These are phyloP conservation scores for Melolontha melolontha DNA, from an alignment of 2,888 invertebrate species.

Conservation along the genomic window DNA sequence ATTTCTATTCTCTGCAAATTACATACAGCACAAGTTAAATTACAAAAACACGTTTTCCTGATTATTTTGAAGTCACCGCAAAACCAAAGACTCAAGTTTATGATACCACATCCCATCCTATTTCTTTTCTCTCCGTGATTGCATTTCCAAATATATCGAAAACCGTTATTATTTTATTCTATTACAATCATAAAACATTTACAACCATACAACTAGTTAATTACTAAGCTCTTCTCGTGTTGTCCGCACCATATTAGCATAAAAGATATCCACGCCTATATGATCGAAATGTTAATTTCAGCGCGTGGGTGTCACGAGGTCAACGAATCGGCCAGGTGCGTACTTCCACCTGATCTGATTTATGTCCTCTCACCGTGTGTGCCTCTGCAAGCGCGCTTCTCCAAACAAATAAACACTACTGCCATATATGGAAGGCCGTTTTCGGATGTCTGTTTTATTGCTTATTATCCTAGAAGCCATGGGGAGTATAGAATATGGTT, in stretches of 20 bases:
- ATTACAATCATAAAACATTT: too few relatives aligned
- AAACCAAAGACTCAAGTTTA: too few relatives aligned
- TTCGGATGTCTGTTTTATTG: conserved; percentile 35
- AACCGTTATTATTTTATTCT: too few relatives aligned
- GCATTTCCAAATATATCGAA: too few relatives aligned
- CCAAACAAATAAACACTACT: conserved; percentile 38
- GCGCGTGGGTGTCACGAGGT: conserved; percentile 50
- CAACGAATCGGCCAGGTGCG: conserved; percentile 52
- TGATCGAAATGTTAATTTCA: conserved; percentile 52
- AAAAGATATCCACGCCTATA: conserved; percentile 47
- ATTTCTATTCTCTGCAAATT: too few relatives aligned
- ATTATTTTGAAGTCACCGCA: too few relatives aligned
- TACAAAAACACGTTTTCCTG: too few relatives aligned
- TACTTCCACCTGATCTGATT: conserved; percentile 50
- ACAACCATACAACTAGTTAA: conserved; percentile 22
- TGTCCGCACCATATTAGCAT: conserved; percentile 44
- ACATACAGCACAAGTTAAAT: too few relatives aligned
- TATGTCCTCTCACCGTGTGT: conserved; percentile 42
- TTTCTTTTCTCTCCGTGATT: too few relatives aligned
- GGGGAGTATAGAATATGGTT: too few relatives aligned
- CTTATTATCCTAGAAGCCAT: conserved; percentile 8
- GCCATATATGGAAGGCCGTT: conserved; percentile 32
- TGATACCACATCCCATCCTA: too few relatives aligned
- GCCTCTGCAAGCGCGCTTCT: conserved; percentile 17
- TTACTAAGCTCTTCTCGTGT: conserved; percentile 16